Conservation (phyloP, 2,797 vertebrate species). For the Pseudochaenichthys georgianus region DNA sequence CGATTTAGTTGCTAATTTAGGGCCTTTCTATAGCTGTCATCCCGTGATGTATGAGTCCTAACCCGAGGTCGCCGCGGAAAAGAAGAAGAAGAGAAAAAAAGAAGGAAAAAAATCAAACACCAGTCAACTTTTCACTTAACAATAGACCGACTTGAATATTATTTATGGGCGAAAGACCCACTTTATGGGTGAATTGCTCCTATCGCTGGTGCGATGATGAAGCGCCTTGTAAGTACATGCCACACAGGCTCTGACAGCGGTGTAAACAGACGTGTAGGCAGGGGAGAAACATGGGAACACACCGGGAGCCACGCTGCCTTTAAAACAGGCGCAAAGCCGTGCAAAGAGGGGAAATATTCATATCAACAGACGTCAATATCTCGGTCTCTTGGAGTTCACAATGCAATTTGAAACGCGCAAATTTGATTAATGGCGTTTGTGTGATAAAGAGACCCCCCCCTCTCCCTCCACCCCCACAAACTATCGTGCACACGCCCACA, state of each 20-base stretch:
- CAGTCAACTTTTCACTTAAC: slow-evolving; percentile 93
- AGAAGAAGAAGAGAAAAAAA: slow-evolving; percentile 82
- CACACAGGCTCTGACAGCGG: slow-evolving; percentile 80
- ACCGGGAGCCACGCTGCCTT: slow-evolving; percentile 36
- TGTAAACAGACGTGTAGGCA: slow-evolving; percentile 74
- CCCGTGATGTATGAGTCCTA: slow-evolving; percentile 98
- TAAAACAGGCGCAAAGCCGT: slow-evolving; percentile 45
- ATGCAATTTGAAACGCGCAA: slow-evolving; percentile 57
- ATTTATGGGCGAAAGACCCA: slow-evolving; percentile 90
- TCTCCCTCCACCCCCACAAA: not conserved
- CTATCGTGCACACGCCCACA: not conserved
- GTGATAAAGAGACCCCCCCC: slow-evolving; percentile 47
- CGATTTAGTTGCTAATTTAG: slow-evolving; percentile 99
- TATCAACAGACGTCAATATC: slow-evolving; percentile 74
- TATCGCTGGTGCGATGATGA: slow-evolving; percentile 84
- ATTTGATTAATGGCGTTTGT: slow-evolving; percentile 69
- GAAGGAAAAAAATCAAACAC: slow-evolving; percentile 88
- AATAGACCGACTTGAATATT: slow-evolving; percentile 92
- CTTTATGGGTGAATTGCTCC: slow-evolving; percentile 89
- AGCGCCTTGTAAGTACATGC: slow-evolving; percentile 83
- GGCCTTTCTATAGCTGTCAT: slow-evolving; percentile 99
- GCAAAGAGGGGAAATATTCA: slow-evolving; percentile 78
- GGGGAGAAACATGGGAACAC: slow-evolving; percentile 72
- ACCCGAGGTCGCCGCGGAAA: slow-evolving; percentile 92
- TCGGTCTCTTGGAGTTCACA: slow-evolving; percentile 58